Evolutionary conservation across 64 coral and sea anemone species (phyloP).

Genomic region (Montipora efflorescens): DNA sequence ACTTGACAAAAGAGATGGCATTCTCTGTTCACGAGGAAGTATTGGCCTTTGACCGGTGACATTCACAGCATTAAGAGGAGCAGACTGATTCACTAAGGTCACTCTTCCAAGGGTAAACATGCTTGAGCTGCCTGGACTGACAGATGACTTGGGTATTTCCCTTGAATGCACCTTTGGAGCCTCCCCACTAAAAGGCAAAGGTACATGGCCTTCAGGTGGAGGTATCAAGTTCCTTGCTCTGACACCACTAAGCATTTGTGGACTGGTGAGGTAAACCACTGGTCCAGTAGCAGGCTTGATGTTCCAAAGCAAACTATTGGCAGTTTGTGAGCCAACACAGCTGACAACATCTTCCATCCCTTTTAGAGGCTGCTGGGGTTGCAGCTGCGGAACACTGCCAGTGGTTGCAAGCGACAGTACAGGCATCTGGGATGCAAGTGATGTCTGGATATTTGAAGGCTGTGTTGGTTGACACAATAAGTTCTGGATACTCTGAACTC

Average conservation of each 20-base stretch:
- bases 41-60: conserved; percentile 1
- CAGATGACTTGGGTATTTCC: background rate
- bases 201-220: background rate
- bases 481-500: background rate
- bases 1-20: background rate
- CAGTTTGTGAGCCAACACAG: conserved; percentile 72
- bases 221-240: conserved; percentile 74
- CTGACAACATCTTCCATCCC: conserved; percentile 95
- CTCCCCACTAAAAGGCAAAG: conserved; percentile 4
- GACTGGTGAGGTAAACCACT: conserved; percentile 87
- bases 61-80: background rate
- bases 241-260: conserved; percentile 85
- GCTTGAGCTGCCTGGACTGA: background rate
- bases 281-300: conserved; percentile 74
- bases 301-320: conserved; percentile 72
- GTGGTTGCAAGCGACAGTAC: background rate
- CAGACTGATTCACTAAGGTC: conserved; percentile 17
- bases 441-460: conserved; percentile 39
- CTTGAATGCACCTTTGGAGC: conserved; percentile 7
- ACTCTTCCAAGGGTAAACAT: background rate
- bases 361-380: conserved; percentile 81
- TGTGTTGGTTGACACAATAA: conserved; percentile 14
- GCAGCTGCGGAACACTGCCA: conserved; percentile 28
- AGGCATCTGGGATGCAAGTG: background rate
- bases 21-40: conserved; percentile 17